These are phyloP conservation scores for Cephonodes hylas DNA, from an alignment of 2,888 invertebrate species.

Conservation along the genomic window DNA sequence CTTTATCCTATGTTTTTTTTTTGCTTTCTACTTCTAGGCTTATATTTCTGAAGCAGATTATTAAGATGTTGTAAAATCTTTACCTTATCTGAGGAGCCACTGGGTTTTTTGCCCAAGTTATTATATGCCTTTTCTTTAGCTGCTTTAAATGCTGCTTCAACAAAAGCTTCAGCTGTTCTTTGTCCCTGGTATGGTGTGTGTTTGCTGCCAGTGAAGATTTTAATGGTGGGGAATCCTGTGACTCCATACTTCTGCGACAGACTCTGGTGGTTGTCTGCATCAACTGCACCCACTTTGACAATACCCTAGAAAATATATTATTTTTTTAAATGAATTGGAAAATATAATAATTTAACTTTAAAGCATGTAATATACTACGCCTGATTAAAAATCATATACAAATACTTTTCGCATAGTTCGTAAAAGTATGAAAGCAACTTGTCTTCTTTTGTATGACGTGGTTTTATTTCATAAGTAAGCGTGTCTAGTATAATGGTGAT, in stretches of 20 bases:
- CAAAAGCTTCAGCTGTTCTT: slow-evolving; percentile 91
- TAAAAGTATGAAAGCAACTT: too few species aligned
- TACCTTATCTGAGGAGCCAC: slow-evolving; percentile 72
- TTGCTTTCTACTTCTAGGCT: slow-evolving; percentile 8
- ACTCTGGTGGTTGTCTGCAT: slow-evolving; percentile 94
- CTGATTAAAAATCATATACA: too few species aligned
- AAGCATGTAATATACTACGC: too few species aligned
- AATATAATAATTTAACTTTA: background rate
- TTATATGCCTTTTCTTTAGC: slow-evolving; percentile 87
- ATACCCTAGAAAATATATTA: slow-evolving; percentile 84
- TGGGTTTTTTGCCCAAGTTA: slow-evolving; percentile 83
- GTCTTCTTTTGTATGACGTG: too few species aligned
- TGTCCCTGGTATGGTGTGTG: slow-evolving; percentile 92
- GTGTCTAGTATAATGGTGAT: too few species aligned
- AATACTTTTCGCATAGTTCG: too few species aligned
- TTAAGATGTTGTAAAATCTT: slow-evolving; percentile 26
- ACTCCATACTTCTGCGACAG: slow-evolving; percentile 91
- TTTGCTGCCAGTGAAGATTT: slow-evolving; percentile 94
- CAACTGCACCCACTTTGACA: slow-evolving; percentile 95
- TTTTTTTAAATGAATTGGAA: slow-evolving; percentile 25
- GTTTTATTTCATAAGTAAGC: too few species aligned
- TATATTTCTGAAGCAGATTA: slow-evolving; percentile 25
- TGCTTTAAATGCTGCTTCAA: slow-evolving; percentile 91
- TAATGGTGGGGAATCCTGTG: slow-evolving; percentile 96
- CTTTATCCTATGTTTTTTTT: background rate